Conservation (phyloP, 2,888 invertebrate genomes). For the Pyrgus malvae region DNA sequence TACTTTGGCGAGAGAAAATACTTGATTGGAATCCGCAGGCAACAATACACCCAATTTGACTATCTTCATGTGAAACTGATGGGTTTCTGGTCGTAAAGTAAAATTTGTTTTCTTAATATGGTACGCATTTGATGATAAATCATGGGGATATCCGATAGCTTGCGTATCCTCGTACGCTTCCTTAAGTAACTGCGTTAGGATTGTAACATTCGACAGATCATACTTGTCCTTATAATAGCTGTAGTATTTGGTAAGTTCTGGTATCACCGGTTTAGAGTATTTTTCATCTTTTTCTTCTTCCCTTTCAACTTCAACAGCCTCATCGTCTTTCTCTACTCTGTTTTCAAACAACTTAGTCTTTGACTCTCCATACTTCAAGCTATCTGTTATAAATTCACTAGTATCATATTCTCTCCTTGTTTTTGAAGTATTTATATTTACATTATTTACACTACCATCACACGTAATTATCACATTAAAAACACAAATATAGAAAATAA, state of each 20-base stretch:
- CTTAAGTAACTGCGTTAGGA: too few relatives aligned
- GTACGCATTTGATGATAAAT: constrained; percentile 59
- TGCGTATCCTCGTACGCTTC: constrained; percentile 50
- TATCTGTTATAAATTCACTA: constrained; percentile 44
- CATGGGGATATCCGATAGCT: constrained; percentile 66
- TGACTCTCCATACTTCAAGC: constrained; percentile 47
- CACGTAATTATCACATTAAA: constrained; percentile 76
- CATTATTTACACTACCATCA: constrained; percentile 72
- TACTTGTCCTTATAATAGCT: constrained; percentile 56
- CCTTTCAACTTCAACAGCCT: constrained; percentile 50
- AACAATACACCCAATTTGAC: constrained; percentile 85
- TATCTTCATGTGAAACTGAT: constrained; percentile 65
- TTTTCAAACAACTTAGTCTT: constrained; percentile 46
- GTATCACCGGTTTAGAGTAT: constrained; percentile 47
- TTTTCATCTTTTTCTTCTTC: constrained; percentile 53
- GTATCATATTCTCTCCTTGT: constrained; percentile 40
- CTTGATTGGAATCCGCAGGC: constrained; percentile 82
- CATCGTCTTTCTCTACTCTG: constrained; percentile 46
- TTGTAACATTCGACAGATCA: constrained; percentile 49
- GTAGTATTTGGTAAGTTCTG: constrained; percentile 57
- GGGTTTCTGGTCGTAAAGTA: constrained; percentile 60
- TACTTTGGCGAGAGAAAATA: constrained; percentile 84
- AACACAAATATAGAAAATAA: constrained; percentile 66
- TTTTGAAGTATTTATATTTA: constrained; percentile 53
- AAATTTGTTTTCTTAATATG: constrained; percentile 68